A percentile compares a stretch with the other conserved stretches of the same genome.
Evolutionary conservation across 2,797 vertebrate genomes (phyloP).

Genomic region (Columba guinea): DNA sequence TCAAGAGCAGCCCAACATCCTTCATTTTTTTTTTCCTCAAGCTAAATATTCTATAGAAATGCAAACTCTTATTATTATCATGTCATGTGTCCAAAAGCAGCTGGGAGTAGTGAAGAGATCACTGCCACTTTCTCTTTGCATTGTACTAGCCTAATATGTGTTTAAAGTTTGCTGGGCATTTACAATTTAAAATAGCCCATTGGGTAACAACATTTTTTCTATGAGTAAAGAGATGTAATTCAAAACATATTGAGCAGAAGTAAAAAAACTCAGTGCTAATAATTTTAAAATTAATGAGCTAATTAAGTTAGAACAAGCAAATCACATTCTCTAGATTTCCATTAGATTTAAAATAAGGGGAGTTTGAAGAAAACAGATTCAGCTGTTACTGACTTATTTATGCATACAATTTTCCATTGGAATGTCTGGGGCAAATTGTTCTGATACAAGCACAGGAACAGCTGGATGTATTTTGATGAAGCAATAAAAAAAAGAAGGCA

Average conservation of each 20-base stretch:
- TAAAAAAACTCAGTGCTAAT: conserved; percentile 32
- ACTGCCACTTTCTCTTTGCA: conserved; percentile 48
- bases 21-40: conserved; percentile 51
- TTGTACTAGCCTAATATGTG: neutral
- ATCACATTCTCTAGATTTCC: conserved; percentile 38
- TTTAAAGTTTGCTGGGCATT: conserved; percentile 31
- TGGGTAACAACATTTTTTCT: conserved; percentile 34
- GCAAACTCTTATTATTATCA: conserved; percentile 56
- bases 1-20: conserved; percentile 19
- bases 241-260: conserved; percentile 54
- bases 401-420: conserved; percentile 33
- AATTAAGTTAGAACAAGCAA: conserved; percentile 56
- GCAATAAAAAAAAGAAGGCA: neutral
- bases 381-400: conserved; percentile 53
- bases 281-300: conserved; percentile 43
- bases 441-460: conserved; percentile 38
- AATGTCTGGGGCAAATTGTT: conserved; percentile 60
- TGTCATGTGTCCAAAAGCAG: conserved; percentile 45
- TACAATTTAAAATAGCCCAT: conserved; percentile 35
- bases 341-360: conserved; percentile 47
- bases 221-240: conserved; percentile 17
- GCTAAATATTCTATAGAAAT: conserved; percentile 50
- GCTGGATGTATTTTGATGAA: conserved; percentile 62
- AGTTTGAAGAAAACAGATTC: conserved; percentile 57
- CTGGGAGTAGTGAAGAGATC: conserved; percentile 44